Evolutionary conservation across 2,888 invertebrate genomes (phyloP).

Genomic region (Schizotus pectinicornis): DNA sequence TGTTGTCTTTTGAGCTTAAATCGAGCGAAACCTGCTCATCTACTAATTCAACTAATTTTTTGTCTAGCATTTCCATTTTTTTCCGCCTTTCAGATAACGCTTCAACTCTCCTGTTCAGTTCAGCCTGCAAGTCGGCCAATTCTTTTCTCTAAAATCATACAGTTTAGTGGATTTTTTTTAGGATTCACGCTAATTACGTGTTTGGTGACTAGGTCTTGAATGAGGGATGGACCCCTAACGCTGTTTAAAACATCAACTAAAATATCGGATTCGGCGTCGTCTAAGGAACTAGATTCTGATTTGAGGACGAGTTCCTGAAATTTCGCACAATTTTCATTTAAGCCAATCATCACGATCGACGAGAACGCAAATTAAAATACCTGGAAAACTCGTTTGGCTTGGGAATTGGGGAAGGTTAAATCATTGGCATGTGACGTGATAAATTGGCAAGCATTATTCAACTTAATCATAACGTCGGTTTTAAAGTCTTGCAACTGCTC

Average conservation of each 20-base stretch:
- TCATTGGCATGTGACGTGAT: constrained; percentile 51
- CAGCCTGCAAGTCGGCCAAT: constrained; percentile 71
- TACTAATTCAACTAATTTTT: constrained; percentile 70
- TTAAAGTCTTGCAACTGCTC: constrained; percentile 62
- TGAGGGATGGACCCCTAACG: constrained; percentile 70
- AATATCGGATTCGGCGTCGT: constrained; percentile 67
- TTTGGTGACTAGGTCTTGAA: constrained; percentile 73
- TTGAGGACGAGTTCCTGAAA: constrained; percentile 62
- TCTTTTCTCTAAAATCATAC: constrained; percentile 69
- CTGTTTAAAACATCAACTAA: constrained; percentile 70
- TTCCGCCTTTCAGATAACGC: constrained; percentile 68
- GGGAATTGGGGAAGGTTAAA: constrained; percentile 50
- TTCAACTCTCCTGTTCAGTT: constrained; percentile 68
- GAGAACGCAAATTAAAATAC: constrained; percentile 43
- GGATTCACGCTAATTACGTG: constrained; percentile 65
- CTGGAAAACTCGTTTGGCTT: constrained; percentile 52
- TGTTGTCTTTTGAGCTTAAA: constrained; percentile 25
- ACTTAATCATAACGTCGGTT: constrained; percentile 48
- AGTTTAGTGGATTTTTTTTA: constrained; percentile 4
- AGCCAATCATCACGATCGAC: constrained; percentile 11
- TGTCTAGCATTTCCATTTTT: constrained; percentile 74
- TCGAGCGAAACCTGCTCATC: constrained; percentile 63
- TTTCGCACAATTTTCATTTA: not conserved
- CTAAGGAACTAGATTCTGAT: constrained; percentile 61
- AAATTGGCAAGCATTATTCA: constrained; percentile 50